Evolutionary conservation across 2,113 vertebrate genomes (phyloP).

Genomic region (Oostethus manadensis): DNA sequence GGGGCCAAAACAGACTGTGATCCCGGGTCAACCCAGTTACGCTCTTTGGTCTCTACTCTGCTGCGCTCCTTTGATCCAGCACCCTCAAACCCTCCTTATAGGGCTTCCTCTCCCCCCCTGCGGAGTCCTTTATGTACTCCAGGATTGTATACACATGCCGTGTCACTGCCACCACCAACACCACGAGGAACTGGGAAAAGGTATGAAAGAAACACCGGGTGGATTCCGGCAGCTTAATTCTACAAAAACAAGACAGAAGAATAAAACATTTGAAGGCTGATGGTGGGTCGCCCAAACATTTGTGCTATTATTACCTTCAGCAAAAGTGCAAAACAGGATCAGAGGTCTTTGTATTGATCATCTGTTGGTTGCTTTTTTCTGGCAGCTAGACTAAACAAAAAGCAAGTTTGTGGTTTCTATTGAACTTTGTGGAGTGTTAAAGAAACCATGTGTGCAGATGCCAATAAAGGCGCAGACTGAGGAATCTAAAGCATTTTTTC

Average conservation of each 20-base stretch:
- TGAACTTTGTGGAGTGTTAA: too few relatives aligned
- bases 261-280: too few relatives aligned
- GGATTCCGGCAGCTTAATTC: slow-evolving; percentile 28
- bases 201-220: background rate
- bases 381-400: too few relatives aligned
- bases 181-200: slow-evolving; percentile 6
- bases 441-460: too few relatives aligned
- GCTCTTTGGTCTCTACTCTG: slow-evolving; percentile 34
- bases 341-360: too few relatives aligned
- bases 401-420: too few relatives aligned
- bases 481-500: too few relatives aligned
- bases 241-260: background rate
- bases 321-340: background rate
- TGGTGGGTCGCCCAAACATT: too few relatives aligned
- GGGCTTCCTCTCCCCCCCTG: slow-evolving; percentile 34
- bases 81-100: slow-evolving; percentile 60
- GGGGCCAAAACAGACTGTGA: slow-evolving; percentile 49
- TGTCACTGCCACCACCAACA: slow-evolving; percentile 8
- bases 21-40: slow-evolving; percentile 41
- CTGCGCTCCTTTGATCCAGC: slow-evolving; percentile 45
- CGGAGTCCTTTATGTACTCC: slow-evolving; percentile 27
- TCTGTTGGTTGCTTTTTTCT: too few relatives aligned
- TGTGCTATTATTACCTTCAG: background rate
- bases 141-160: slow-evolving; percentile 18
- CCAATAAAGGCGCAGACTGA: too few relatives aligned